These are phyloP conservation scores for Galeopterus variegatus DNA, from an alignment of 2,113 vertebrate species.

Conservation along the genomic window DNA sequence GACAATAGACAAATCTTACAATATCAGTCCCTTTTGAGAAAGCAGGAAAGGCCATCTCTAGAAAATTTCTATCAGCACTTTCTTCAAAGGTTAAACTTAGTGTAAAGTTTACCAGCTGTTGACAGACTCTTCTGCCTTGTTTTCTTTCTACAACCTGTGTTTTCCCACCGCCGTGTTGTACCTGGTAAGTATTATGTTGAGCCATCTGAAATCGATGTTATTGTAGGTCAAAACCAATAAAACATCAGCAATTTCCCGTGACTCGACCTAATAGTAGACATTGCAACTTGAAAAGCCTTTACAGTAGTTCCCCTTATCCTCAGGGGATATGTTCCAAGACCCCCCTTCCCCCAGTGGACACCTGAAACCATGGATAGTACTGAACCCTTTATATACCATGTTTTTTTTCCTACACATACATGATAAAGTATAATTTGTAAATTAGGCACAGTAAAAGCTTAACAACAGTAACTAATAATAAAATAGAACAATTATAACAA, in stretches of 20 bases:
- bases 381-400: too few relatives aligned
- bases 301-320: too few relatives aligned
- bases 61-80: not conserved
- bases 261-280: not conserved
- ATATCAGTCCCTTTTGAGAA: not conserved
- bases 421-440: too few relatives aligned
- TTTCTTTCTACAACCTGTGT: not conserved
- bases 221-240: not conserved
- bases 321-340: too few relatives aligned
- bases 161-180: not conserved
- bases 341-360: too few relatives aligned
- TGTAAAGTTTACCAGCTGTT: not conserved
- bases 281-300: not conserved
- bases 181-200: not conserved
- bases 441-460: too few relatives aligned
- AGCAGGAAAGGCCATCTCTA: not conserved
- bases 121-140: not conserved
- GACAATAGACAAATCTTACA: not conserved
- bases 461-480: too few relatives aligned
- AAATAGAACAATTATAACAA: too few relatives aligned
- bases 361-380: too few relatives aligned
- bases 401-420: too few relatives aligned
- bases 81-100: not conserved
- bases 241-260: not conserved
- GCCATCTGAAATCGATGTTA: not conserved